These are phyloP conservation scores for Pygocentrus nattereri DNA, from an alignment of 2,797 vertebrate genomes.

Conservation along the genomic window DNA sequence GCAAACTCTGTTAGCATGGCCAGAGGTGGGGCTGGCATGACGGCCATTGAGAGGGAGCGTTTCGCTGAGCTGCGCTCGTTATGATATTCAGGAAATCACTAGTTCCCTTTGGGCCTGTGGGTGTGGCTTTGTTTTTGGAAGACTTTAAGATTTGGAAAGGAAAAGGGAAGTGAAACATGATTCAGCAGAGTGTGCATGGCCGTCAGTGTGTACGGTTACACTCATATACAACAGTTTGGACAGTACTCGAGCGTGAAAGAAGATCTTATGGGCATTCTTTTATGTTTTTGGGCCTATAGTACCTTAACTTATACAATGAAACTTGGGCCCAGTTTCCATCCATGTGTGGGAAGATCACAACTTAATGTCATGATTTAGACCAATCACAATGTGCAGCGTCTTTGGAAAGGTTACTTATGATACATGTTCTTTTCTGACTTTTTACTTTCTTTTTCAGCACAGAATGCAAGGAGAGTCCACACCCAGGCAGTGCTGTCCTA, in stretches of 20 bases:
- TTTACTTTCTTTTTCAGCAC: conserved; percentile 25
- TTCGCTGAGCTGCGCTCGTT: background rate
- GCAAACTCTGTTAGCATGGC: background rate
- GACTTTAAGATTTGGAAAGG: conserved; percentile 6
- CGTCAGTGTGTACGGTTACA: conserved; percentile 18
- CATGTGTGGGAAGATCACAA: too few relatives aligned
- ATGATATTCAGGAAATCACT: conserved; percentile 7
- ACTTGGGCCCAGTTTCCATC: background rate
- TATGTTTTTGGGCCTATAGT: too few relatives aligned
- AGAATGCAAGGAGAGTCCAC: background rate
- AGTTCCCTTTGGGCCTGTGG: conserved; percentile 16
- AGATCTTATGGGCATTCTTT: background rate
- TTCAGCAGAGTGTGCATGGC: conserved; percentile 27
- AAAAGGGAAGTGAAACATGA: conserved; percentile 60
- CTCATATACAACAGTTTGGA: background rate
- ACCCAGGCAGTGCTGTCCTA: background rate
- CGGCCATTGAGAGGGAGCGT: background rate
- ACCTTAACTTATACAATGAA: background rate
- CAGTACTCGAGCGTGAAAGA: background rate
- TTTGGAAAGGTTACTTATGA: background rate
- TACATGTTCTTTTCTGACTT: background rate
- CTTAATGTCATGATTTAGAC: too few relatives aligned
- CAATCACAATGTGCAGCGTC: background rate
- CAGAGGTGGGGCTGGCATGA: conserved; percentile 11
- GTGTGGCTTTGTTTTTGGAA: conserved; percentile 33